phyloP scores from a whole-genome alignment of 2,888 invertebrate species.

The Pterobdella sp. region DNA sequence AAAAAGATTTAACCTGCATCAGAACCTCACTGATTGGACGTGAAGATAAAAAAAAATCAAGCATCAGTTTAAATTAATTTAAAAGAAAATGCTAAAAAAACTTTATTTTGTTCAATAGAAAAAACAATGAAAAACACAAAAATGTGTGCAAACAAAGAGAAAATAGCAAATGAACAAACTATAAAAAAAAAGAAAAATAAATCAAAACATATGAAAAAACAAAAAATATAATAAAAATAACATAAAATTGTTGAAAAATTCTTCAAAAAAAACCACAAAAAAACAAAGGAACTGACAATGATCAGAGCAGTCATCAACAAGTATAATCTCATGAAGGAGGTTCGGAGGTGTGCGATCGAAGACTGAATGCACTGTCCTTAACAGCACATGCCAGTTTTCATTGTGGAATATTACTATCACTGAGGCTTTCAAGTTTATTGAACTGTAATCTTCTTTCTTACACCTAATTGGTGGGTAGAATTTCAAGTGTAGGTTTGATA shows the following conservation, averaged over 20 bases:
- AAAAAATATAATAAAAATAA: not conserved
- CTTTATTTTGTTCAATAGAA: too few species aligned
- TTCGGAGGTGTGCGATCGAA: slow-evolving; percentile 82
- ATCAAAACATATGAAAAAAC: too few species aligned
- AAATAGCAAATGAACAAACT: too few species aligned
- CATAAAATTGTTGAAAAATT: not conserved
- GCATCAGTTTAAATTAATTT: too few species aligned
- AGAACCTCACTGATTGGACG: too few species aligned
- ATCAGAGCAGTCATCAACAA: slow-evolving; percentile 80
- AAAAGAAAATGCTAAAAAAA: too few species aligned
- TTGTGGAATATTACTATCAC: slow-evolving; percentile 65
- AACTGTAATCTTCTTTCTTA: slow-evolving; percentile 42
- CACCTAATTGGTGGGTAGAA: slow-evolving; percentile 41
- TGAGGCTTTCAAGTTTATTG: slow-evolving; percentile 48
- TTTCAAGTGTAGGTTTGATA: not conserved
- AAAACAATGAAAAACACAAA: too few species aligned
- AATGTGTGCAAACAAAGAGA: too few species aligned
- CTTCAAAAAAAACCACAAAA: not conserved
- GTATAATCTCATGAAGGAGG: slow-evolving; percentile 81
- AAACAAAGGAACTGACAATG: slow-evolving; percentile 42
- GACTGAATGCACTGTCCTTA: slow-evolving; percentile 90
- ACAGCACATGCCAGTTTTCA: slow-evolving; percentile 93
- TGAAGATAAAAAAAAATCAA: too few species aligned
- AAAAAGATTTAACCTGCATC: too few species aligned
- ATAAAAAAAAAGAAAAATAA: too few species aligned